Percentiles rank a stretch among this genome's conserved stretches.
phyloP scores from a whole-genome alignment of 2,113 vertebrate species.

The Tetraodon nigroviridis region DNA sequence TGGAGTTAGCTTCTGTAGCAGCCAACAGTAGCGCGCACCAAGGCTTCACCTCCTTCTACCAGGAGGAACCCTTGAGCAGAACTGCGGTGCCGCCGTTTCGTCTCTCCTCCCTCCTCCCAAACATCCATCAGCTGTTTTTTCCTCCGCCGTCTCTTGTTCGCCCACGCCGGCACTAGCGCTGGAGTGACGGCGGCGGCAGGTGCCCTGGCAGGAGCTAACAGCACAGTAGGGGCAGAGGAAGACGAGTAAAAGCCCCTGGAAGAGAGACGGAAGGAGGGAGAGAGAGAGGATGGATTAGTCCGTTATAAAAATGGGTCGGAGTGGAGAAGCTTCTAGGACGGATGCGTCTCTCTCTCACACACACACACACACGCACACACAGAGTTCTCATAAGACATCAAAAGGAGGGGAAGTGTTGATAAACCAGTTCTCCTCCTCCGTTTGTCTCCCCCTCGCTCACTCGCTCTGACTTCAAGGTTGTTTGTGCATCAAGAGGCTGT shows the following conservation, averaged over 20 bases:
- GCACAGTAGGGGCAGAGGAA: slow-evolving; percentile 21
- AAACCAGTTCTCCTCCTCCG: slow-evolving; percentile 45
- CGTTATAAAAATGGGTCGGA: slow-evolving; percentile 38
- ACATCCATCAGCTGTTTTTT: too few species aligned
- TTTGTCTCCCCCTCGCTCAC: slow-evolving; percentile 12
- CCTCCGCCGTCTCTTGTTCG: neutral
- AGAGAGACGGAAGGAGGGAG: neutral
- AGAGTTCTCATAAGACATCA: slow-evolving; percentile 37
- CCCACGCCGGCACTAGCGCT: slow-evolving; percentile 11
- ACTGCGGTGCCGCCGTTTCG: too few species aligned
- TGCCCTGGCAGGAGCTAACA: slow-evolving; percentile 32
- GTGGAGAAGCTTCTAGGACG: slow-evolving; percentile 17
- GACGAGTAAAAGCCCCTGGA: slow-evolving; percentile 29
- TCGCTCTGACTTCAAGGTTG: slow-evolving; percentile 36
- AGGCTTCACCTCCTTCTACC: too few species aligned
- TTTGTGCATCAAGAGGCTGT: slow-evolving; percentile 32
- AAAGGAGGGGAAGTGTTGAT: slow-evolving; percentile 45
- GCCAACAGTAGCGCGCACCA: too few species aligned
- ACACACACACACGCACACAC: neutral
- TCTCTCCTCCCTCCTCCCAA: too few species aligned
- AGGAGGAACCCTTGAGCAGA: too few species aligned
- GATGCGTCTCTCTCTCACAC: slow-evolving; percentile 17
- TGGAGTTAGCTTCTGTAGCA: too few species aligned
- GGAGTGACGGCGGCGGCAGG: slow-evolving; percentile 39
- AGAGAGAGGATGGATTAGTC: slow-evolving; percentile 18